Conservation (phyloP, 2,888 invertebrate species). For the Odontocolon sp. region DNA sequence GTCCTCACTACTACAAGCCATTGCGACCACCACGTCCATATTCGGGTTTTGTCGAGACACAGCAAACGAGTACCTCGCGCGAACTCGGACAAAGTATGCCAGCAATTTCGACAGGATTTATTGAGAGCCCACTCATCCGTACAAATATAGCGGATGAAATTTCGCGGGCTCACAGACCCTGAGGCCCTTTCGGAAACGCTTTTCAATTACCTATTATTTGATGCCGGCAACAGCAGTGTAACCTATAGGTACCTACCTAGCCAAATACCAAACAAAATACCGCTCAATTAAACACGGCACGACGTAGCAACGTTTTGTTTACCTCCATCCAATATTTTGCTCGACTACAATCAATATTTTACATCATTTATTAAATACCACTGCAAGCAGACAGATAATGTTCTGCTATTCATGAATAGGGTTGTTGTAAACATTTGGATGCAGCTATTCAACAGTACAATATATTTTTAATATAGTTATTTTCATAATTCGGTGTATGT, state of each 20-base stretch:
- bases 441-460: no score
- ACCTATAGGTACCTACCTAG: not conserved
- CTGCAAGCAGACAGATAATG: no score
- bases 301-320: no score
- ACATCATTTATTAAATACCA: no score
- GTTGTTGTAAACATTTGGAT: no score
- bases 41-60: constrained; percentile 14
- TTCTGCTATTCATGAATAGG: no score
- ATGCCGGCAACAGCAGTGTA: not conserved
- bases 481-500: no score
- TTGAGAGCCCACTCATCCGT: constrained; percentile 35
- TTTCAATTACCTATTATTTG: constrained; percentile 32
- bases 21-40: constrained; percentile 31
- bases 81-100: constrained; percentile 54
- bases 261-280: constrained; percentile 29
- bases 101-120: constrained; percentile 57
- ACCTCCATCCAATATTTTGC: no score
- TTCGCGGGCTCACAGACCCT: constrained; percentile 11
- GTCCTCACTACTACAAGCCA: constrained; percentile 33
- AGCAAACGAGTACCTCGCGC: constrained; percentile 5
- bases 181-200: not conserved
- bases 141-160: constrained; percentile 36
- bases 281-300: constrained; percentile 32
- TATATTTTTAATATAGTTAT: no score
- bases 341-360: no score